These are phyloP conservation scores for Microplitis deprimator DNA, from an alignment of 2,888 invertebrate genomes.

Conservation along the genomic window DNA sequence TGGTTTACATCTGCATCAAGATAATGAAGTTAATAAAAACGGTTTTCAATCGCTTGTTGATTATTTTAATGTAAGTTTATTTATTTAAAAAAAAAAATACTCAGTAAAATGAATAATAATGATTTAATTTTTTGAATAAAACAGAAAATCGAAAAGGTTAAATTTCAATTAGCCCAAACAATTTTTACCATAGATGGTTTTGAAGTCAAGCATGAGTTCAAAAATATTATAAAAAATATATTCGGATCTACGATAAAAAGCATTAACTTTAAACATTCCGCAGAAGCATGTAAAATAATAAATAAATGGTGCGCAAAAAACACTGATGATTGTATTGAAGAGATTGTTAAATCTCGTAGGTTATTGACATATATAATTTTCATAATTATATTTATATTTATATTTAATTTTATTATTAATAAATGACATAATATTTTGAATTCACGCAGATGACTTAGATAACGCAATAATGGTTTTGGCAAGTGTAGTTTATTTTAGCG, in stretches of 20 bases:
- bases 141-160: conserved; percentile 73
- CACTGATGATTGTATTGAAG: conserved; percentile 86
- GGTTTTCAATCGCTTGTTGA: conserved; percentile 56
- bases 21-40: conserved; percentile 44
- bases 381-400: conserved; percentile 10
- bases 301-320: conserved; percentile 86
- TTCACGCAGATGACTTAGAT: conserved; percentile 72
- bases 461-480: conserved; percentile 81
- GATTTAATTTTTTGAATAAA: neutral
- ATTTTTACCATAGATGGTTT: conserved; percentile 76
- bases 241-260: conserved; percentile 78
- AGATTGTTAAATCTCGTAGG: conserved; percentile 77
- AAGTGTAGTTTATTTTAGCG: conserved; percentile 91
- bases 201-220: conserved; percentile 73
- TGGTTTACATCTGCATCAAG: conserved; percentile 52
- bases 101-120: neutral
- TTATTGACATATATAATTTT: neutral
- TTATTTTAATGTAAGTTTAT: conserved; percentile 54
- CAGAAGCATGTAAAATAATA: conserved; percentile 74
- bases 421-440: neutral
- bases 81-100: neutral
- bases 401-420: neutral
- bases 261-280: conserved; percentile 75
- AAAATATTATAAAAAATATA: conserved; percentile 74
- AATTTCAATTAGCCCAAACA: conserved; percentile 81